These are phyloP conservation scores for Lophius piscatorius DNA, from an alignment of 2,113 vertebrate genomes.

Conservation along the genomic window DNA sequence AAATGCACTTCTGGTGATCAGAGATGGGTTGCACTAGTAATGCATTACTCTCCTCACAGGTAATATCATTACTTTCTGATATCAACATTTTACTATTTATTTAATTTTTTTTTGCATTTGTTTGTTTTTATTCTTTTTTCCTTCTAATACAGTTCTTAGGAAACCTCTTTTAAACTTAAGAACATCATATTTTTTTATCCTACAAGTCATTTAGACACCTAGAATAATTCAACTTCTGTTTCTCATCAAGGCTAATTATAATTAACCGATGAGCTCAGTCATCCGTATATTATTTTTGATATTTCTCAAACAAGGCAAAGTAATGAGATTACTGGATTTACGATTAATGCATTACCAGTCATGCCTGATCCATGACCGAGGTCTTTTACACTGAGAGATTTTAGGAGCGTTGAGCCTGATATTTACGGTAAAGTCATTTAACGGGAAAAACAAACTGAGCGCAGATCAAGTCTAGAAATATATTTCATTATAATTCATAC, in stretches of 20 bases:
- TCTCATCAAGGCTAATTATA: slow-evolving; percentile 10
- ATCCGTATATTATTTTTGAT: not conserved
- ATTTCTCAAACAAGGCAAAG: too few relatives aligned
- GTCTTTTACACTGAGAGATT: slow-evolving; percentile 46
- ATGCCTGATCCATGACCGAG: slow-evolving; percentile 18
- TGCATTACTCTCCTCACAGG: slow-evolving; percentile 14
- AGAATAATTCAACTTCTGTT: too few relatives aligned
- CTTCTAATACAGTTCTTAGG: too few relatives aligned
- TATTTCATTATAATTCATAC: slow-evolving; percentile 33
- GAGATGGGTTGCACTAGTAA: slow-evolving; percentile 22
- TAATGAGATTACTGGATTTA: slow-evolving; percentile 7
- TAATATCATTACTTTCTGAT: slow-evolving; percentile 27
- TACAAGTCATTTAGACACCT: too few relatives aligned
- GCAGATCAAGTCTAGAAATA: slow-evolving; percentile 26
- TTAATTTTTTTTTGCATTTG: too few relatives aligned
- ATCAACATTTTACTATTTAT: slow-evolving; percentile 3
- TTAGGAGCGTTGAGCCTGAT: slow-evolving; percentile 25
- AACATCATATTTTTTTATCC: not conserved
- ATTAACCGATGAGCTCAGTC: not conserved
- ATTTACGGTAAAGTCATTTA: not conserved
- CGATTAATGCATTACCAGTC: slow-evolving; percentile 43
- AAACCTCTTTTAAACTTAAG: too few relatives aligned
- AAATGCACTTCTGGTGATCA: slow-evolving; percentile 28
- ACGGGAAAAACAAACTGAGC: slow-evolving; percentile 17
- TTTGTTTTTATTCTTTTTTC: too few relatives aligned